Percentiles rank a stretch among this genome's conserved stretches.
Conservation (phyloP, 2,797 vertebrate genomes). For the Podarcis siculus region DNA sequence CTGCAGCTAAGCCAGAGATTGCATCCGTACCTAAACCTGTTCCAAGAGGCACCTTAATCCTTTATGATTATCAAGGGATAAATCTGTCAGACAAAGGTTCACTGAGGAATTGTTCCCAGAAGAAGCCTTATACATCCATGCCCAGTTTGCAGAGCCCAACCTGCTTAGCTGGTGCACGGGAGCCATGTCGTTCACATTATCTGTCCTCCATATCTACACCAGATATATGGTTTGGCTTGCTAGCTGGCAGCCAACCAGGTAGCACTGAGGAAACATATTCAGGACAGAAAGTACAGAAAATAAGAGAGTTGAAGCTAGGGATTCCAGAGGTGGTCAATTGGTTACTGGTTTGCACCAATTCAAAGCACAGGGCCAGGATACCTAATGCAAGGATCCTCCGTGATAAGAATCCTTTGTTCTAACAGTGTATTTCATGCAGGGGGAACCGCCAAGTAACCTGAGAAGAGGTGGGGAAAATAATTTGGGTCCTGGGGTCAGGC, state of each 20-base stretch:
- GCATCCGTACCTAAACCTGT: not conserved
- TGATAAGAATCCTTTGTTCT: too few species aligned
- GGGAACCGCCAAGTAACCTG: too few species aligned
- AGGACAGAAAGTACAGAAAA: too few species aligned
- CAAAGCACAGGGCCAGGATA: not conserved
- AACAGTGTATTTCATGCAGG: too few species aligned
- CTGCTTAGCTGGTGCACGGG: not conserved
- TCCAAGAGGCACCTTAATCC: not conserved
- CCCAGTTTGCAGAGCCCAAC: not conserved
- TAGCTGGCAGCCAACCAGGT: not conserved
- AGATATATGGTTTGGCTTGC: not conserved
- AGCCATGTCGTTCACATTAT: not conserved
- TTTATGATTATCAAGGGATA: not conserved
- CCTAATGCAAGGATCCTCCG: not conserved
- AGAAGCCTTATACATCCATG: not conserved
- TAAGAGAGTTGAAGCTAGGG: too few species aligned
- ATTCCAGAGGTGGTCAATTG: not conserved
- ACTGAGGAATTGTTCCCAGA: not conserved
- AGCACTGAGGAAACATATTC: not conserved
- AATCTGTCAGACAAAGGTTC: not conserved
- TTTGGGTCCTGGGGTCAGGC: too few species aligned
- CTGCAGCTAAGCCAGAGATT: not conserved
- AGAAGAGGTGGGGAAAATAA: too few species aligned
- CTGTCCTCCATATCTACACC: not conserved
- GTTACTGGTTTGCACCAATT: not conserved